Conservation (phyloP, 2,113 vertebrate genomes). For the human (Homo sapiens) region DNA sequence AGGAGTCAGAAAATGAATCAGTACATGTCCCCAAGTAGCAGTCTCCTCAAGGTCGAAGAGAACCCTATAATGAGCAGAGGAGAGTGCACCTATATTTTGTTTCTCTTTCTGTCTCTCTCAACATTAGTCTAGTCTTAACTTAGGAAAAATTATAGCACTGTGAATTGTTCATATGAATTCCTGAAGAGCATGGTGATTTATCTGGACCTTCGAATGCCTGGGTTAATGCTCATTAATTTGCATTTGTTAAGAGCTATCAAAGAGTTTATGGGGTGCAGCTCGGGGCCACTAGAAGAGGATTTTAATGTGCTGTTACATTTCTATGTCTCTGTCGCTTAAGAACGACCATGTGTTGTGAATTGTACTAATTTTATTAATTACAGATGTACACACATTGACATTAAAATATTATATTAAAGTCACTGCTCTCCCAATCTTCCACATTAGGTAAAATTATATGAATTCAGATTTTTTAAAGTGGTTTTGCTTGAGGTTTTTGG, state of each 20-base stretch:
- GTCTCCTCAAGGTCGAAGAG: too few relatives aligned
- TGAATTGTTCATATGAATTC: background rate
- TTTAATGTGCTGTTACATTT: background rate
- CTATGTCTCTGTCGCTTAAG: background rate
- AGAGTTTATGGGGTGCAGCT: background rate
- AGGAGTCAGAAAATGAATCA: background rate
- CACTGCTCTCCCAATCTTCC: background rate
- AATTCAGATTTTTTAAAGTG: background rate
- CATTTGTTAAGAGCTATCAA: background rate
- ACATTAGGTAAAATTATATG: background rate
- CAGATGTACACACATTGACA: background rate
- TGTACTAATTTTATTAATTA: constrained; percentile 42
- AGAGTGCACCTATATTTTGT: background rate
- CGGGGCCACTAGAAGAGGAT: background rate
- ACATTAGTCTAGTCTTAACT: background rate
- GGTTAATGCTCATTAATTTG: background rate
- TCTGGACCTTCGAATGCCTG: background rate
- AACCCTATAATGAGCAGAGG: too few relatives aligned
- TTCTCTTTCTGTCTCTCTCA: background rate
- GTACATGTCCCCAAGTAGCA: background rate
- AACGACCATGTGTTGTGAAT: background rate
- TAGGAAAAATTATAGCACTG: background rate
- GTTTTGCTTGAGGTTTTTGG: background rate
- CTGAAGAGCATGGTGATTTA: too few relatives aligned
- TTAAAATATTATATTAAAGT: background rate